Evolutionary conservation across 2,113 vertebrate genomes (phyloP), one percentile per base, ranked within the genome.

Genomic region (Gadus chalcogrammus): DNA sequence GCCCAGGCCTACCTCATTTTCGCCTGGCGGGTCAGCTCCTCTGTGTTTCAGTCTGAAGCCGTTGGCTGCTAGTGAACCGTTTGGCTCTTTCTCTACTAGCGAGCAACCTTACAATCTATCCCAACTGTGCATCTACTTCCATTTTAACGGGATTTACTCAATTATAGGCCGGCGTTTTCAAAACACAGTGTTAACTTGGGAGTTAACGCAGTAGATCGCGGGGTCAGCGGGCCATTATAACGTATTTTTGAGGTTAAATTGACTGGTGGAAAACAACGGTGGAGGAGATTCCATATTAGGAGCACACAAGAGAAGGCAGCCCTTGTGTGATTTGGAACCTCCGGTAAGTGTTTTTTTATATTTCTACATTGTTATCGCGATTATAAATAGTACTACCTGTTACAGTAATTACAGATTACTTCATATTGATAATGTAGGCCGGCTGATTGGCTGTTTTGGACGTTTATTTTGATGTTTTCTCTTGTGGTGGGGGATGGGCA

Each of bases 71-170:
- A 81, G 90, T 89, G 93, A 93, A 92, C 92, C 93, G 93, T 91
- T 95, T 94, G 96, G 95, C 95, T 95, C 94, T 93, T 95, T 95
- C 94, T 94, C 93, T 88, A 93, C 90, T 88, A 93, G 90, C 89
- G 88, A 90, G 92, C 94, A 93, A 93, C 92, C 91, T 87, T 86
- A 91, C 93, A 92, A 93, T 93, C 91, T 92, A 91, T 91, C 93
- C 91, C 92, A 88, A 93, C 93, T 93, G 92, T 93, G 90, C 91
- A 85, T 88, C 84, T 81, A 83, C 85, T 76, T 80, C 72, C 61
- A 76, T 85, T 91, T 86, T 79, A 75, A 73, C 72, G 62, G 87
- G 79, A 86, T 90, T 88, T 84, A 81, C 70, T 59, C 64, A 55
- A 5, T 58, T 70, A 71, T 74, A 63, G 82, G 78, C 73, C 81